Evolutionary conservation across 2,888 invertebrate genomes (phyloP), one percentile per base, ranked within the genome.

Genomic region (Isotomurus palustris): DNA sequence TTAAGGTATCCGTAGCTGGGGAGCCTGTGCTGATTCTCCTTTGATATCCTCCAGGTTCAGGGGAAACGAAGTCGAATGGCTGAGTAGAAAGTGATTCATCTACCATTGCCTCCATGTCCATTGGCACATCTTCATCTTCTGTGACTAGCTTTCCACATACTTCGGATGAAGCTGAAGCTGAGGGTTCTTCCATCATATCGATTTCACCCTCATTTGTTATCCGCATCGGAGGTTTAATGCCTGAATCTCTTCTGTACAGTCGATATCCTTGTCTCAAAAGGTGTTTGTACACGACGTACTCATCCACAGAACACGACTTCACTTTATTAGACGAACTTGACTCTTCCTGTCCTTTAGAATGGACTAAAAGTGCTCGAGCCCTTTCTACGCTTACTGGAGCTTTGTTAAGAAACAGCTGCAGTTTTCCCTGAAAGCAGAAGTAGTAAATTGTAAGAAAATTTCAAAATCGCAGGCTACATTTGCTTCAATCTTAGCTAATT

Each of bases 211-310:
- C 12, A 14, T 8, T 40, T 40, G 6, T 24, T 5, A 8, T 43
- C 6, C 22, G 3, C 24, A 10, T 24, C 6, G 43, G 43, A 43
- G 22, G 21, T 10, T 12, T 3, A 22, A 5, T 24, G 3, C 4
- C 22, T 17, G 43, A 24, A 38, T 50, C 50, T 25, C 50, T 21
- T 14, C 50, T 14, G 4, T 40, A 40, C 36, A 62, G 38, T 22
- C 53, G 35, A 25, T 62, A 62, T 4, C 62, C 62, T 40, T 44
- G 40, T 19, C 47, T 32, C 2, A 56, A 44, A 10, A 62, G 35
- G 28, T 55, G 36, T 22, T 58, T 58, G 50, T 58, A 62, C 3
- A 62, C 62, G 6, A 58, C 25, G 28, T 56, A 62, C 28, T 62
- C 62, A 6, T 55, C 56, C 4, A 38, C 28, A 1, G 58, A 56